These are phyloP conservation scores for Sericinus montela DNA, from an alignment of 2,888 invertebrate genomes.

Conservation along the genomic window DNA sequence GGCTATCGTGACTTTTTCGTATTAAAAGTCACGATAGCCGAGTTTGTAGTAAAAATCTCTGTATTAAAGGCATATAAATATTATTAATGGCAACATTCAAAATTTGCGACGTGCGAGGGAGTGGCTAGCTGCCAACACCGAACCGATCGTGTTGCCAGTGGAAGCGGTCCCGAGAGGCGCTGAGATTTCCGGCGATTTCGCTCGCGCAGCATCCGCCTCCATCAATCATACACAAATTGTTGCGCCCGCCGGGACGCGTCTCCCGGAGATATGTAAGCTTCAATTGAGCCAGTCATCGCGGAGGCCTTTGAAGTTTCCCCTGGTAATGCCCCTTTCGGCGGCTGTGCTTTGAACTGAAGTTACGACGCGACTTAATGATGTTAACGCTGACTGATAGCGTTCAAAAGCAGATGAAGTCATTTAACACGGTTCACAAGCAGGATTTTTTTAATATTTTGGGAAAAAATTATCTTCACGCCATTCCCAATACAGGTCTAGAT, in stretches of 20 bases:
- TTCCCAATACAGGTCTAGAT: no score
- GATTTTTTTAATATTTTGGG: no score
- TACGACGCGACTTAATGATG: conserved; percentile 28
- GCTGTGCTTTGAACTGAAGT: conserved; percentile 17
- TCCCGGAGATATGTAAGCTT: conserved; percentile 44
- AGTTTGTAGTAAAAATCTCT: no score
- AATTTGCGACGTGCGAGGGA: not conserved
- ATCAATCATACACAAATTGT: conserved; percentile 64
- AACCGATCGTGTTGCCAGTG: conserved; percentile 33
- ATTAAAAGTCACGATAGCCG: no score
- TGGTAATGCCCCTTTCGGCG: conserved; percentile 37
- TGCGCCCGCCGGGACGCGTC: conserved; percentile 26
- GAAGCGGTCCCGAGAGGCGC: conserved; percentile 49
- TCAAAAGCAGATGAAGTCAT: not conserved
- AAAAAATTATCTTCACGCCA: no score
- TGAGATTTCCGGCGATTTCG: conserved; percentile 32
- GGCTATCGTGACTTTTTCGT: no score
- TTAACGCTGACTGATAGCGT: conserved; percentile 22
- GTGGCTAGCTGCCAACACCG: conserved; percentile 21
- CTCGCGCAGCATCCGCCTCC: conserved; percentile 21
- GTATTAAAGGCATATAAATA: no score
- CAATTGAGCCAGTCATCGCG: conserved; percentile 61
- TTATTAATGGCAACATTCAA: not conserved
- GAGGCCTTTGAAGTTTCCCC: conserved; percentile 37
- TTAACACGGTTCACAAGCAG: no score